Percentiles rank a stretch among this genome's conserved stretches.
phyloP scores from a whole-genome alignment of 2,888 invertebrate genomes.

The Panopea generosa region DNA sequence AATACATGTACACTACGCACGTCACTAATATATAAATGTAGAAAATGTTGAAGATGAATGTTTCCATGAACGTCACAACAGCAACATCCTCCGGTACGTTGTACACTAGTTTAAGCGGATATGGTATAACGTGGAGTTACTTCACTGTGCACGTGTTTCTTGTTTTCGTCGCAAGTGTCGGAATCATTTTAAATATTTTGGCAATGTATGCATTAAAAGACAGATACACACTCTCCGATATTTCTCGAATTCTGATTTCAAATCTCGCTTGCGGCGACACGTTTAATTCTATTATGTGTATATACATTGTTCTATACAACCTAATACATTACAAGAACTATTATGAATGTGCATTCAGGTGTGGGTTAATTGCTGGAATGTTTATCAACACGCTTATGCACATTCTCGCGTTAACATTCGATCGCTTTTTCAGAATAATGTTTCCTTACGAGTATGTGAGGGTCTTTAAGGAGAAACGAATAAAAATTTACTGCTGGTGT shows the following conservation, averaged over 20 bases:
- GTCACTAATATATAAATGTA: no score
- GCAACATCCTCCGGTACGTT: constrained; percentile 11
- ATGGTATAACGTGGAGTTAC: constrained; percentile 41
- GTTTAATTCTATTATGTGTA: constrained; percentile 24
- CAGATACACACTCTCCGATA: constrained; percentile 5
- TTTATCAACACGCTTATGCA: constrained; percentile 28
- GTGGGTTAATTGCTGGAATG: constrained; percentile 20
- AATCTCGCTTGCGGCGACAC: constrained; percentile 32
- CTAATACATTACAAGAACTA: constrained; percentile 47
- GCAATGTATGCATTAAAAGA: constrained; percentile 14
- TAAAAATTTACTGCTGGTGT: not conserved
- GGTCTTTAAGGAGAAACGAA: not conserved
- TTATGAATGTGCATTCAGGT: constrained; percentile 40
- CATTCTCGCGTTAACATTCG: constrained; percentile 31
- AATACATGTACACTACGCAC: no score
- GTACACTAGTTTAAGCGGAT: constrained; percentile 34
- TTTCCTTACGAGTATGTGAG: constrained; percentile 5
- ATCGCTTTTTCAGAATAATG: constrained; percentile 40
- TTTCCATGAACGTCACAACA: no score
- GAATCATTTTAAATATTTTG: constrained; percentile 16
- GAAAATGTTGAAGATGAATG: no score
- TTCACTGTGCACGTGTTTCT: constrained; percentile 19
- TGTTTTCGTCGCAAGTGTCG: constrained; percentile 2
- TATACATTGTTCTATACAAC: constrained; percentile 29
- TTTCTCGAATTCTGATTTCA: constrained; percentile 33